phyloP scores from a whole-genome alignment of 2,797 vertebrate genomes.

The Apogon hyalosoma region DNA sequence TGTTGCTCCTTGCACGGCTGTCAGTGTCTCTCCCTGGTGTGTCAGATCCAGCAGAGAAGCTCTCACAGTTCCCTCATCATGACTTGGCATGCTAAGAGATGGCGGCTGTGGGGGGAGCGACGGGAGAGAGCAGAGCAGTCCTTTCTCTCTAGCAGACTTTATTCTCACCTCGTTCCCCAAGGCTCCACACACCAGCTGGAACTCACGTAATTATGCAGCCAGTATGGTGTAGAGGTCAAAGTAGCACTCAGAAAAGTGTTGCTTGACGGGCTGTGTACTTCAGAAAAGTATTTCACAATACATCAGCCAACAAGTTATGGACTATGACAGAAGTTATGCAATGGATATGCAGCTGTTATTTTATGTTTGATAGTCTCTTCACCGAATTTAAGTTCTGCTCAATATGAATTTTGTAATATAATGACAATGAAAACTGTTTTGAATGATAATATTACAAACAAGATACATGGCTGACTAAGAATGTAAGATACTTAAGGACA shows the following conservation, averaged over 20 bases:
- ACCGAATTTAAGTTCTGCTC: neutral
- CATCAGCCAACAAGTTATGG: neutral
- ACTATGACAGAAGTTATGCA: neutral
- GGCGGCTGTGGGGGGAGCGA: conserved; percentile 20
- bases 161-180: conserved; percentile 74
- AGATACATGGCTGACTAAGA: neutral
- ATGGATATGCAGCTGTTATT: neutral
- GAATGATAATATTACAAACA: neutral
- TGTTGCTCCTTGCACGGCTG: conserved; percentile 29
- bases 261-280: conserved; percentile 52
- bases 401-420: neutral
- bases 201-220: conserved; percentile 72
- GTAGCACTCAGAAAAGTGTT: conserved; percentile 30
- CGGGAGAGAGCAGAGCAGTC: conserved; percentile 6
- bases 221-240: conserved; percentile 67
- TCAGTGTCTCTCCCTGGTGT: conserved; percentile 39
- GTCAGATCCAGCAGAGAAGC: conserved; percentile 53
- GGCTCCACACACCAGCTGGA: conserved; percentile 76
- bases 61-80: conserved; percentile 53
- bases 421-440: neutral
- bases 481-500: neutral
- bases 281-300: conserved; percentile 30
- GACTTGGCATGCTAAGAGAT: conserved; percentile 60
- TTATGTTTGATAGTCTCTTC: neutral
- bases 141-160: conserved; percentile 55